Conservation (phyloP, 2,888 invertebrate species). For the Pachycephus smyrnensis region DNA sequence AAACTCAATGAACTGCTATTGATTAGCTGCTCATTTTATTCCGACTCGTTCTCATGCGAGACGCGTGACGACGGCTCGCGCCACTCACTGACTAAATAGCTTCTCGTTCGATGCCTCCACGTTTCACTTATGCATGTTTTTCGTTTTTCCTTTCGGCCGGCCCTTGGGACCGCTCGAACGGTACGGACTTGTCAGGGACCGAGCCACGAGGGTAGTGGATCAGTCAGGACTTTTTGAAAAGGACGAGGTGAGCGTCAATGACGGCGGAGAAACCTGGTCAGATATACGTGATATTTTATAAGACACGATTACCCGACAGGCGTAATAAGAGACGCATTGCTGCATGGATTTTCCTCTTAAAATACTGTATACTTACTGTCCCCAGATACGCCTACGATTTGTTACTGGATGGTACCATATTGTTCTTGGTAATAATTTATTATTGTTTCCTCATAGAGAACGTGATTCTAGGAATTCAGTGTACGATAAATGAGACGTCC, state of each 20-base stretch:
- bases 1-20: slow-evolving; percentile 62
- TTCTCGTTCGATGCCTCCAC: slow-evolving; percentile 13
- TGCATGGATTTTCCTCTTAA: not conserved
- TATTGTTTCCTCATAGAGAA: not conserved
- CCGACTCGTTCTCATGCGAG: slow-evolving; percentile 40
- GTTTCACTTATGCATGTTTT: slow-evolving; percentile 21
- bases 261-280: slow-evolving; percentile 49
- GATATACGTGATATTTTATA: not conserved
- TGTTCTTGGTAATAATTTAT: not conserved
- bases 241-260: slow-evolving; percentile 14
- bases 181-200: slow-evolving; percentile 34
- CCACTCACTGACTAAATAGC: slow-evolving; percentile 6
- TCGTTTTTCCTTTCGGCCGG: slow-evolving; percentile 30
- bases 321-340: not conserved
- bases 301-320: not conserved
- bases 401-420: not conserved
- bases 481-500: not conserved
- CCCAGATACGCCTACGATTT: not conserved
- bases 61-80: slow-evolving; percentile 26
- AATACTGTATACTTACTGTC: not conserved
- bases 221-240: slow-evolving; percentile 49
- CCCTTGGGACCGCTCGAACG: slow-evolving; percentile 30
- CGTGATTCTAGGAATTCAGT: not conserved
- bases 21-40: slow-evolving; percentile 59
- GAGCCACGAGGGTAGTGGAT: slow-evolving; percentile 63